phyloP scores from a whole-genome alignment of 2,113 vertebrate species.

The Gavia stellata region DNA sequence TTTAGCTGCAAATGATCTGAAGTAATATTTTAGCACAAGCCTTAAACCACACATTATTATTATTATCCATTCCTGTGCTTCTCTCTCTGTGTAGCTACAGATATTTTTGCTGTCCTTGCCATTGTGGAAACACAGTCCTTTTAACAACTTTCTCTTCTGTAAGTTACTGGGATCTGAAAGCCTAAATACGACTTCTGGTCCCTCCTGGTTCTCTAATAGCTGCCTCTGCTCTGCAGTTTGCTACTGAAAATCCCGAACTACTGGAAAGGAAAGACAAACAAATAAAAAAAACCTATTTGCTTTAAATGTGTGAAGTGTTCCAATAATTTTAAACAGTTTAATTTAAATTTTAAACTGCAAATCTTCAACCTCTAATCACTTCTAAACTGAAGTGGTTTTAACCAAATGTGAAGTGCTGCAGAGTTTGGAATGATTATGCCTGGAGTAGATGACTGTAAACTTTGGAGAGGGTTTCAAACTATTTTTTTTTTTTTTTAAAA shows the following conservation, averaged over 20 bases:
- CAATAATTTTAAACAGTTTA: conserved; percentile 74
- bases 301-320: conserved; percentile 71
- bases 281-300: conserved; percentile 67
- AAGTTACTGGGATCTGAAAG: not conserved
- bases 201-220: not conserved
- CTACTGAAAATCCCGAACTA: conserved; percentile 25
- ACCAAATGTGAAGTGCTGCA: conserved; percentile 72
- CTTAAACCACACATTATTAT: not conserved
- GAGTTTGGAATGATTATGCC: conserved; percentile 64
- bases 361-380: conserved; percentile 78
- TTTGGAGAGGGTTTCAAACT: conserved; percentile 56
- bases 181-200: not conserved
- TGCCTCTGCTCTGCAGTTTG: not conserved
- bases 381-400: conserved; percentile 76
- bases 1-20: not conserved
- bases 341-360: conserved; percentile 78
- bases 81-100: not conserved
- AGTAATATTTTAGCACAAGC: conserved; percentile 6
- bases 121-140: not conserved
- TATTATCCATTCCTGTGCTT: not conserved
- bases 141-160: not conserved
- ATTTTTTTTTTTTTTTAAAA: not conserved
- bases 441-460: conserved; percentile 25
- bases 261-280: conserved; percentile 43
- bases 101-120: not conserved